phyloP scores from a whole-genome alignment of 2,113 vertebrate genomes.

The Cervus canadensis region DNA sequence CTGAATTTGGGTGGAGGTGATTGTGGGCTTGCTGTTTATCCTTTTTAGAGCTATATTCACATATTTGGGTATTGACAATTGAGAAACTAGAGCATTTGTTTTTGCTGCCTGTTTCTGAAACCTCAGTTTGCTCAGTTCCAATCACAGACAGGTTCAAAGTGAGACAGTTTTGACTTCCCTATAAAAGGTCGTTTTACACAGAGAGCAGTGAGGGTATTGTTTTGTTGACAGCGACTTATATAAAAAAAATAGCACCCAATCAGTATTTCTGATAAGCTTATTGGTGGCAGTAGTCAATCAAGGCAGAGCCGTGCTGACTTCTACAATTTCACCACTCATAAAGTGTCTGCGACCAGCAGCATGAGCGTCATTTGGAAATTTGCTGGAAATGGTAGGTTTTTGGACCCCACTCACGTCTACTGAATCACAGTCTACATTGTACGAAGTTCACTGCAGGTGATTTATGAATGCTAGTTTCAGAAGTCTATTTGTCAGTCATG shows the following conservation, averaged over 20 bases:
- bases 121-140: background rate
- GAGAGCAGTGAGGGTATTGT: background rate
- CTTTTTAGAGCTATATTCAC: no score
- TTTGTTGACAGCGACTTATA: background rate
- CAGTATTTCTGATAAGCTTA: background rate
- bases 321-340: background rate
- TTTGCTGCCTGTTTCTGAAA: background rate
- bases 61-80: accelerated
- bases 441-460: background rate
- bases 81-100: background rate
- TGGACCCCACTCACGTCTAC: no score
- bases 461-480: background rate
- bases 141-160: background rate
- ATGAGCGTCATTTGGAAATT: background rate
- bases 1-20: background rate
- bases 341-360: no score
- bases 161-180: background rate
- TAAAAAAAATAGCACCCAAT: accelerated
- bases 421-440: background rate
- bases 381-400: background rate
- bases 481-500: background rate
- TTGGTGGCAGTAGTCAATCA: background rate
- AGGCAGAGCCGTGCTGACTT: no score
- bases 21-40: background rate
- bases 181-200: background rate